phyloP scores from a whole-genome alignment of 2,113 vertebrate species.

The Psilopogon haemacephalus region DNA sequence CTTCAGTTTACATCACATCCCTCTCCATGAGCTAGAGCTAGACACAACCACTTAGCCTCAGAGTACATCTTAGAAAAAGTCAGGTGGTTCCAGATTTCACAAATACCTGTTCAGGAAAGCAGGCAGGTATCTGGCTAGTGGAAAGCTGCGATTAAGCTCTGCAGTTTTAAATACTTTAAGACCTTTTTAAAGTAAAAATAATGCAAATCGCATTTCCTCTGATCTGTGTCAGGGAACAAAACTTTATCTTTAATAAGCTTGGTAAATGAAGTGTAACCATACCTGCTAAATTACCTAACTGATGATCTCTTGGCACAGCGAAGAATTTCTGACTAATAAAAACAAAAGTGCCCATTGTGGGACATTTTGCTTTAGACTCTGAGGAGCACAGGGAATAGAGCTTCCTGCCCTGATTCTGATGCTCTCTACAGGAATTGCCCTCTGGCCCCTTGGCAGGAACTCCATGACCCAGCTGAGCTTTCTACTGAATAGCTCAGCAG shows the following conservation, averaged over 20 bases:
- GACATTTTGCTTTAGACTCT: constrained; percentile 26
- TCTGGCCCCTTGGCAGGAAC: constrained; percentile 64
- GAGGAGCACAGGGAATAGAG: not conserved
- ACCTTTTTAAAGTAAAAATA: constrained; percentile 20
- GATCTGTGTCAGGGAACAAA: not conserved
- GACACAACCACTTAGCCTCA: not conserved
- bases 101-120: constrained; percentile 28
- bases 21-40: not conserved
- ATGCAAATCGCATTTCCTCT: not conserved
- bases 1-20: not conserved
- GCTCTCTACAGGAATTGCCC: constrained; percentile 64
- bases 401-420: constrained; percentile 64
- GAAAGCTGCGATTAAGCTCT: constrained; percentile 28
- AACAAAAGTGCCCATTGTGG: constrained; percentile 48
- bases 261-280: constrained; percentile 27
- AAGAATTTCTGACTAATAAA: constrained; percentile 39
- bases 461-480: constrained; percentile 64
- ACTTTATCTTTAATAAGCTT: not conserved
- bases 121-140: not conserved
- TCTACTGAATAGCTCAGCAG: constrained; percentile 66
- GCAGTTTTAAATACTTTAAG: constrained; percentile 8
- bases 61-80: not conserved
- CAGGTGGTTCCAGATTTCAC: not conserved
- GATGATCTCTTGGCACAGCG: constrained; percentile 17
- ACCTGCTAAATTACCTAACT: constrained; percentile 53